Percentiles rank a stretch among this genome's conserved stretches.
Conservation (phyloP, 1,140 invertebrate species). For the Daktulosphaira vitifoliae region DNA sequence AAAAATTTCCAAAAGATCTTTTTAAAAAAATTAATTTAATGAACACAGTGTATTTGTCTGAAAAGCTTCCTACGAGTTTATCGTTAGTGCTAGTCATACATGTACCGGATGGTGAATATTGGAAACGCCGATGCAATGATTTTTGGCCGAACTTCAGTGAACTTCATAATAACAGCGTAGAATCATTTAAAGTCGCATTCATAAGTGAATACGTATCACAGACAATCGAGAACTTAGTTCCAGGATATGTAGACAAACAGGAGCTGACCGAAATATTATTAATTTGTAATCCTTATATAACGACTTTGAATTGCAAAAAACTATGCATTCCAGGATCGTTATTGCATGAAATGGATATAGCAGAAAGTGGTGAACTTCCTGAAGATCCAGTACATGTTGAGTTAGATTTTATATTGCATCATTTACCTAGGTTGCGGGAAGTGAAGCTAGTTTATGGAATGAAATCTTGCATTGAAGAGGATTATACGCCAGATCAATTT, state of each 20-base stretch:
- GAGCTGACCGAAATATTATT: neutral
- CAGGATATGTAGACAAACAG: neutral
- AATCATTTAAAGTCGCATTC: neutral
- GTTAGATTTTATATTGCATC: neutral
- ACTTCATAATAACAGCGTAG: too few species aligned
- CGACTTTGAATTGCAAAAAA: neutral
- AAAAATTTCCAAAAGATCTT: neutral
- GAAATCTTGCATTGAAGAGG: too few species aligned
- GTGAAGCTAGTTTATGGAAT: neutral
- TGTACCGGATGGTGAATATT: neutral
- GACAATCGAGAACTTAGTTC: neutral
- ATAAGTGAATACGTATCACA: neutral
- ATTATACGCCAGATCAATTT: neutral
- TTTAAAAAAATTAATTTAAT: neutral
- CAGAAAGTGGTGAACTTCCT: neutral
- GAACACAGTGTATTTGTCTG: neutral
- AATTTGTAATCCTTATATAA: neutral
- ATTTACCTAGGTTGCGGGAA: neutral
- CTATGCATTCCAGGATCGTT: neutral
- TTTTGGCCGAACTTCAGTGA: neutral
- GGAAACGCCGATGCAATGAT: neutral
- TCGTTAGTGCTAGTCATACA: neutral
- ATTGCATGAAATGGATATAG: neutral
- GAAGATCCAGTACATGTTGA: neutral
- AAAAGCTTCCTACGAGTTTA: neutral